A percentile compares a stretch with the other conserved stretches of the same genome.
phyloP scores from a whole-genome alignment of 37 sponge, comb jelly and placozoan species.

The Mnemiopsis leidyi region DNA sequence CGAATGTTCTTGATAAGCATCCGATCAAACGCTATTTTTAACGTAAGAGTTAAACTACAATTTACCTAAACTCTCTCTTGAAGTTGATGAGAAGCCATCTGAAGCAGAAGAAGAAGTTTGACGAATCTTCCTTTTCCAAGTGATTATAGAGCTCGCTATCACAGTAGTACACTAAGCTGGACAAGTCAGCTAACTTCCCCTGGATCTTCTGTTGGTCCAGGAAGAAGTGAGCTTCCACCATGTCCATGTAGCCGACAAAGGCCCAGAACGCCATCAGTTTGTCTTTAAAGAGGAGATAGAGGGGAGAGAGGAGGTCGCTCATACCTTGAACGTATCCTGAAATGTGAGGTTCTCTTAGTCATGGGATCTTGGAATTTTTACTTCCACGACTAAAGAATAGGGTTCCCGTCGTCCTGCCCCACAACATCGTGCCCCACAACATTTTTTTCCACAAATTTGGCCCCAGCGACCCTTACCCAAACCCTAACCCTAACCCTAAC shows the following conservation, averaged over 20 bases:
- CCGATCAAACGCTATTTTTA: too few species aligned
- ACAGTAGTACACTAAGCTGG: constrained; percentile 72
- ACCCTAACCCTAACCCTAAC: too few species aligned
- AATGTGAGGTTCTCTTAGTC: too few species aligned
- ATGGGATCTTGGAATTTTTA: too few species aligned
- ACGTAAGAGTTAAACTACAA: too few species aligned
- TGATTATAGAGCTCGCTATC: constrained; percentile 75
- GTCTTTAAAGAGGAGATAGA: constrained; percentile 80
- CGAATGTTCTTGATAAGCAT: too few species aligned
- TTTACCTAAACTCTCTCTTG: constrained; percentile 85
- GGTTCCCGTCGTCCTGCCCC: too few species aligned
- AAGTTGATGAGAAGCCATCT: constrained; percentile 92
- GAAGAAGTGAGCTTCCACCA: constrained; percentile 81
- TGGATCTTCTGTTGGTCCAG: constrained; percentile 75
- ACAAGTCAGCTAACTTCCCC: constrained; percentile 72
- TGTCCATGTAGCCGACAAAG: constrained; percentile 91
- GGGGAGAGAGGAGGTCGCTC: constrained; percentile 96
- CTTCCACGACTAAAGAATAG: too few species aligned
- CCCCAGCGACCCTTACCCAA: too few species aligned
- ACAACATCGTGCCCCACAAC: too few species aligned
- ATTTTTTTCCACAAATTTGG: too few species aligned
- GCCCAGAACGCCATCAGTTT: constrained; percentile 96
- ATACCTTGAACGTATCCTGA: constrained; percentile 98
- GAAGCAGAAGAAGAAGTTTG: constrained; percentile 87
- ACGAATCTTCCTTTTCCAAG: constrained; percentile 79